Conservation (phyloP, 2,888 invertebrate species). For the Timema cristinae region DNA sequence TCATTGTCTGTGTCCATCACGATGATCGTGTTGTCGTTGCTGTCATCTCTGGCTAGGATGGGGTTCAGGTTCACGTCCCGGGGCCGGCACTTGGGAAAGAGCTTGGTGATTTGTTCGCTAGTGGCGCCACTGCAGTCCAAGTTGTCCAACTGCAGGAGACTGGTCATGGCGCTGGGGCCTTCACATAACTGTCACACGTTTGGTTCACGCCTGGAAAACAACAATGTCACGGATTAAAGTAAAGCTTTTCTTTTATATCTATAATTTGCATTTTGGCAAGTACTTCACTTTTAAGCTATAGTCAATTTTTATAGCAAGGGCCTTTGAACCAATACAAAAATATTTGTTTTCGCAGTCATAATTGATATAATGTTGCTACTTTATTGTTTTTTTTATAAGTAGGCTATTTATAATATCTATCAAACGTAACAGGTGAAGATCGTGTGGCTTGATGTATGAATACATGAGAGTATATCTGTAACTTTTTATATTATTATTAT, state of each 20-base stretch:
- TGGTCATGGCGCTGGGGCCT: slow-evolving; percentile 38
- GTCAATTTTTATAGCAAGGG: too few relatives aligned
- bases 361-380: too few relatives aligned
- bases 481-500: too few relatives aligned
- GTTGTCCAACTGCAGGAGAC: slow-evolving; percentile 41
- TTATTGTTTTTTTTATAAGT: too few relatives aligned
- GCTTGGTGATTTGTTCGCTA: slow-evolving; percentile 71
- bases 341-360: too few relatives aligned
- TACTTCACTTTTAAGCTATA: neutral
- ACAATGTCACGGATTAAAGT: neutral
- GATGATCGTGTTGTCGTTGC: slow-evolving; percentile 17
- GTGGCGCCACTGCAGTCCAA: slow-evolving; percentile 44
- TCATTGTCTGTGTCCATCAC: slow-evolving; percentile 9
- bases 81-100: slow-evolving; percentile 85
- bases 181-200: slow-evolving; percentile 7
- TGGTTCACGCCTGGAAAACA: neutral
- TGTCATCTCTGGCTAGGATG: slow-evolving; percentile 12
- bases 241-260: neutral
- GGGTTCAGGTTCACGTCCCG: slow-evolving; percentile 57
- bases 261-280: neutral
- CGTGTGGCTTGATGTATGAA: too few relatives aligned
- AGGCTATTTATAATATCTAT: too few relatives aligned
- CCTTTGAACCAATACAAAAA: too few relatives aligned
- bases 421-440: too few relatives aligned
- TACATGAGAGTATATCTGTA: too few relatives aligned